These are phyloP conservation scores for Ahaetulla prasina DNA, from an alignment of 2,113 vertebrate species.

Conservation along the genomic window DNA sequence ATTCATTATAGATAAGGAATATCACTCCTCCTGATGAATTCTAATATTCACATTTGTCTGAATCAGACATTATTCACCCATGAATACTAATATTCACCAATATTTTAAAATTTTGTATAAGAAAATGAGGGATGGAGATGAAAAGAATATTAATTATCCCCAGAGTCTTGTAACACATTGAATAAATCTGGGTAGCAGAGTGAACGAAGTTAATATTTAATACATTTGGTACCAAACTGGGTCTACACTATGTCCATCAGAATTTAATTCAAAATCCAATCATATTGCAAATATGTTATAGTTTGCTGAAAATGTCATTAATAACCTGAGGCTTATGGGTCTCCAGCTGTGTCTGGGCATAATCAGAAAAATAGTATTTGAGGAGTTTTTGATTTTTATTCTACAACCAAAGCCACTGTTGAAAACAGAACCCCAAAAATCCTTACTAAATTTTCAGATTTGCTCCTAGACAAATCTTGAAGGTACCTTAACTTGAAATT, in stretches of 20 bases:
- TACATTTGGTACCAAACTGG: background rate
- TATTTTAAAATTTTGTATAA: background rate
- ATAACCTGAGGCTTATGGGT: too few relatives aligned
- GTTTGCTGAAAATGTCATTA: background rate
- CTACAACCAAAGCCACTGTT: background rate
- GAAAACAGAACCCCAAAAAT: background rate
- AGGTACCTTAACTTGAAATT: background rate
- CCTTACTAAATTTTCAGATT: background rate
- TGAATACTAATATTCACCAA: background rate
- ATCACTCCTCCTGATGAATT: background rate
- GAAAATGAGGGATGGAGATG: background rate
- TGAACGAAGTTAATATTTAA: background rate
- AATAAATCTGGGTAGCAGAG: background rate
- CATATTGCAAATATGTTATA: background rate
- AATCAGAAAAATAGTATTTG: background rate
- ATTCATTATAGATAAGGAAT: background rate
- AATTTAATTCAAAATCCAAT: background rate
- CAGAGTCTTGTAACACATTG: background rate
- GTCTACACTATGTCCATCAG: background rate
- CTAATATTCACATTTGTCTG: background rate
- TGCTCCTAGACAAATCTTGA: background rate
- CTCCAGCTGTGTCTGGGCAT: background rate
- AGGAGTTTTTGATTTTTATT: background rate
- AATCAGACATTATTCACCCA: background rate
- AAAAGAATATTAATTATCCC: background rate